Base-by-base conservation (phyloP, 1,140 invertebrate species). In the Neoseiulus cucumeris region DNA sequence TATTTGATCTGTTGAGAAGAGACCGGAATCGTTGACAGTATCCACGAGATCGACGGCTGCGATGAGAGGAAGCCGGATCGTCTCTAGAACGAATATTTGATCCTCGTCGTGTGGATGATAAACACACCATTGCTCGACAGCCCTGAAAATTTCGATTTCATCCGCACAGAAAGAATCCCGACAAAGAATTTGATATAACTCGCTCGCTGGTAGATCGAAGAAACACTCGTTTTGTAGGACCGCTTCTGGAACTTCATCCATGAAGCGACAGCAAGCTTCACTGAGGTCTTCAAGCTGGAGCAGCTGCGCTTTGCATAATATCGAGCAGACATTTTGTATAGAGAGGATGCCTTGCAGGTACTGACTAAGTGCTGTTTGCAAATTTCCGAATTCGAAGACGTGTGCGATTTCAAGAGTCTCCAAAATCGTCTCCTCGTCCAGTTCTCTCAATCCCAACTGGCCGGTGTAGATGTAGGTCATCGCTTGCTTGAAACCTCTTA, bases 401-500 rank as follows among this genome's bases (percentile, higher is more conserved):
- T 98, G 90, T 28, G 90, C 87, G 72, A 98, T 79, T 30, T 82
- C 87, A 64, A 94, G 76, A 51, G 89, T 86, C 73, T 94, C 90
- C 66, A 93, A 77, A 41, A 93, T 81, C 42, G 85, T 81, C 68
- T 92, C 89, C 73, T 92, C 88, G 14, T 59, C 22, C 22, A 59
- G 22, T n/a, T 4, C 51, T 14, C 72, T 86, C 85, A 68, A 92
- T 78, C 85, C 85, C 80, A 97, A 85, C 69, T 84, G 84, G 44
- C 89, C 88, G 66, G 89, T 92, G 74, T 98, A 98, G 59, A 98
- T 91, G 77, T 98, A 98, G 72, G 88, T 85, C 0, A 98, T 77
- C 0, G 98, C 78, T 59, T 83, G 82, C 76, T 90, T 89, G 72
- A 98, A 98, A 22, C 91, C 87, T 67, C 83, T 80, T 25, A 92